Base-by-base conservation (phyloP, 2,888 invertebrate genomes). In the Yponomeuta evonymella region DNA sequence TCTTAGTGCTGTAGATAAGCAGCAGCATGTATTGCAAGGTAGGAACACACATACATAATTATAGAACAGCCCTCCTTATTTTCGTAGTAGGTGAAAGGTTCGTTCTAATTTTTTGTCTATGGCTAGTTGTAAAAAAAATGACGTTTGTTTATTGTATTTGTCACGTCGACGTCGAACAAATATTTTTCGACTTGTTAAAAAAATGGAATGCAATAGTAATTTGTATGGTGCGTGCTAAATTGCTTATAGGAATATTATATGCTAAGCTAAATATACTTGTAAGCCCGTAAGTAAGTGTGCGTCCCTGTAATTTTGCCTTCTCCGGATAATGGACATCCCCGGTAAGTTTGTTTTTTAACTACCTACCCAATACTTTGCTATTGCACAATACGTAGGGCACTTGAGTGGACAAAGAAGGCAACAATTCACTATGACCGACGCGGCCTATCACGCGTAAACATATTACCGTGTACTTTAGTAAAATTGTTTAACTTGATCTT, bases 311-410 rank as follows among this genome's bases (percentile, higher is more conserved):
- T 72, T 74, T 3, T n/a, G 30, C 9, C 73, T 72, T 72, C 71
- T 74, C 72, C 65, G 71, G 81, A 83, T 76, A 79, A 90, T 90
- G 90, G 90, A 90, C 78, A 79, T 87, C 75, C 83, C 90, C 77
- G 89, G 72, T 90, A 77, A 88, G 71, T 73, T 70, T 72, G 48
- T 70, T 65, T 51, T 72, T 73, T 71, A 71, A 66, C 65, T 70
- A 72, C 36, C 65, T 70, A 72, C 36, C 58, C 33, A 73, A 74
- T 72, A 71, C 12, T 36, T 36, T 36, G 33, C 5, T 12, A 2
- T 65, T 65, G 65, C 65, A 65, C 65, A 65, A 65, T 65, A 30
- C 65, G 33, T 15, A n/a, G 36, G 33, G 9, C 67, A 15, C 12
- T 33, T 69, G 36, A 58, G 23, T 69, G 8, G 12, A 58, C 48